Evolutionary conservation across 2,888 invertebrate genomes (phyloP), one percentile per base, ranked within the genome.

Genomic region (Amblyjoppa fuscipennis): DNA sequence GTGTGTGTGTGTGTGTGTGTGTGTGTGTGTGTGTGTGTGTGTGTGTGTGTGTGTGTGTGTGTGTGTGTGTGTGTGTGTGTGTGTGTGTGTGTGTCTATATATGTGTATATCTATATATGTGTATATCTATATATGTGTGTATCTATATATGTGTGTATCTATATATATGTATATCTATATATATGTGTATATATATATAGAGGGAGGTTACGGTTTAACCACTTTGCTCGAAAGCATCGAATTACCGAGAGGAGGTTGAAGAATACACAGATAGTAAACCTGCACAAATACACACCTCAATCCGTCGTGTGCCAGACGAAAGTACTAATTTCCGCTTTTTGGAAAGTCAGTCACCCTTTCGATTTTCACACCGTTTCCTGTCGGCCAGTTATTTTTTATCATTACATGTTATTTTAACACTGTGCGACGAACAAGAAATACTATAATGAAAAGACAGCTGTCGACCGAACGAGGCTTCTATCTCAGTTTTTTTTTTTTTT

Each of bases 161-260:
- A 34, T 34, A 34, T 34, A 34, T 5, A 13, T 51, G 16, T 41
- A 3, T 41, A 41, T 41, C 2, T 41, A 41, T 3, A 45, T 13
- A 45, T 13, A 3, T 45, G 13, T 45, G 3, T 45, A 13, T 7
- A 41, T 82, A 66, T 71, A 73, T 51, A 80, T 49, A 73, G 71
- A 73, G 41, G 61, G 59, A 69, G 28, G 77, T 76, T 77, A 31
- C 51, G 85, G 73, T 83, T 80, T 80, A 85, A 85, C 85, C 83
- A 83, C 85, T 85, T 85, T 85, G 68, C 83, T 75, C 79, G 80
- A 85, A 85, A 85, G 85, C 85, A 83, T 85, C 83, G 83, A 85
- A 85, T 85, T 85, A 85, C 83, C 76, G 69, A 66, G 51, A 73
- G 80, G 73, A 77, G 73, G 69, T 68, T 80, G 80, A 83, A 80